Conservation (phyloP, 2,888 invertebrate genomes). For the Melanostoma scalare region DNA sequence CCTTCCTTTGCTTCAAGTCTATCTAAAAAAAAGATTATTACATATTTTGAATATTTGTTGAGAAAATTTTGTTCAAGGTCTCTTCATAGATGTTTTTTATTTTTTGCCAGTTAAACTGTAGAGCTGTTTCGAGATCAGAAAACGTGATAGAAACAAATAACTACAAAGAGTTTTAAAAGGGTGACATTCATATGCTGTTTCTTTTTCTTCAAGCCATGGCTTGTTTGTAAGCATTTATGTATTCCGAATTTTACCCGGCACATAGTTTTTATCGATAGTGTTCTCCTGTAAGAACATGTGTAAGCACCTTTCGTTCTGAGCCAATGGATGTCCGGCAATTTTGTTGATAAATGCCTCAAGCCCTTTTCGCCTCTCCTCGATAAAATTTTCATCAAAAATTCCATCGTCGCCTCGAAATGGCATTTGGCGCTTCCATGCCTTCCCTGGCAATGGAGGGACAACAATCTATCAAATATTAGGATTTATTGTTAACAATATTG, state of each 20-base stretch:
- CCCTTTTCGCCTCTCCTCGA: constrained; percentile 98
- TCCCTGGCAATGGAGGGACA: constrained; percentile 98
- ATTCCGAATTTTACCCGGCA: constrained; percentile 99
- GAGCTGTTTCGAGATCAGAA: constrained; percentile 59
- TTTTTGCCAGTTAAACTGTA: constrained; percentile 24
- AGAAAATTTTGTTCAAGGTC: constrained; percentile 20
- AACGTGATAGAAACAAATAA: constrained; percentile 40
- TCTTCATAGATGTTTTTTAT: constrained; percentile 13
- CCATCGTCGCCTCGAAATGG: constrained; percentile 99
- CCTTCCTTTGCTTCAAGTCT: constrained; percentile 62
- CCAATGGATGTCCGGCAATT: constrained; percentile 98
- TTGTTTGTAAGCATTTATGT: constrained; percentile 85
- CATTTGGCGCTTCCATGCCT: constrained; percentile 98
- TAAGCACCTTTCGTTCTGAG: constrained; percentile 99
- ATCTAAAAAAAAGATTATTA: constrained; percentile 62
- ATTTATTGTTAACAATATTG: not conserved
- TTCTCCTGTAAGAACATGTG: constrained; percentile 99
- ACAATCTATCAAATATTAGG: constrained; percentile 89
- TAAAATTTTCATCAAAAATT: constrained; percentile 99
- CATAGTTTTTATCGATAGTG: constrained; percentile 99
- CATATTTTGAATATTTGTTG: constrained; percentile 41
- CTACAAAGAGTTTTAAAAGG: constrained; percentile 44
- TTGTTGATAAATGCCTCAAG: constrained; percentile 99
- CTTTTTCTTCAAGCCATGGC: constrained; percentile 14
- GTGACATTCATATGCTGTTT: constrained; percentile 53